Percentiles rank a stretch among this genome's conserved stretches.
These are phyloP conservation scores for Pygocentrus nattereri DNA, from an alignment of 2,797 vertebrate genomes.

Conservation along the genomic window DNA sequence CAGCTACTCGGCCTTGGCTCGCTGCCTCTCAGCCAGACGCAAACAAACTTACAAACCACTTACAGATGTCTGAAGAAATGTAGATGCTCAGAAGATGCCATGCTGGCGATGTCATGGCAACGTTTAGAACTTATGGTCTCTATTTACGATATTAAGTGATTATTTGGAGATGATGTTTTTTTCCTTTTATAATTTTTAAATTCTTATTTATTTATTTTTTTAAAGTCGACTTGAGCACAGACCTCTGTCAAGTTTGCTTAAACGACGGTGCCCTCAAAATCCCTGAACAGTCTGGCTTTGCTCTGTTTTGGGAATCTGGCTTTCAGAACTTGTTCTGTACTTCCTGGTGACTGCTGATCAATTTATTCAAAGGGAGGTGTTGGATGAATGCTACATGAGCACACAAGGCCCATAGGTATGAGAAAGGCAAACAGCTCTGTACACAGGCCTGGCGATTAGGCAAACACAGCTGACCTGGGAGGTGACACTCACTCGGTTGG, in stretches of 20 bases:
- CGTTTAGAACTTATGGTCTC: not conserved
- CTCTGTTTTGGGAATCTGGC: not conserved
- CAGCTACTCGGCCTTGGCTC: conserved; percentile 29
- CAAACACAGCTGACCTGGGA: conserved; percentile 46
- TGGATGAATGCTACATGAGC: conserved; percentile 1
- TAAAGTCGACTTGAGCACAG: not conserved
- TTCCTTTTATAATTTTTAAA: not conserved
- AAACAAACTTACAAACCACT: conserved; percentile 43
- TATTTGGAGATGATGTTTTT: not conserved
- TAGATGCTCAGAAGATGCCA: conserved; percentile 12
- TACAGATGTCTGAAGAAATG: conserved; percentile 52
- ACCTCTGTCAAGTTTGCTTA: not conserved
- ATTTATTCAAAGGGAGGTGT: conserved; percentile 49
- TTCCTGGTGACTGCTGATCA: conserved; percentile 2
- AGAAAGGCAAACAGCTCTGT: conserved; percentile 31
- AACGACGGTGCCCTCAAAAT: not conserved
- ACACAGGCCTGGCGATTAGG: not conserved
- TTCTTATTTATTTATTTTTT: too few species aligned
- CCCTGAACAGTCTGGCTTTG: too few species aligned
- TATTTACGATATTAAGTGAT: not conserved
- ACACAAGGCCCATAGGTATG: conserved; percentile 27
- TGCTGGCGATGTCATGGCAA: not conserved
- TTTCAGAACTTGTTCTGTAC: not conserved
- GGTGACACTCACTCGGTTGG: not conserved
- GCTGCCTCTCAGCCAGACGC: conserved; percentile 35